Evolutionary conservation across 2,113 vertebrate species (phyloP).

Genomic region (Nerophis ophidion): DNA sequence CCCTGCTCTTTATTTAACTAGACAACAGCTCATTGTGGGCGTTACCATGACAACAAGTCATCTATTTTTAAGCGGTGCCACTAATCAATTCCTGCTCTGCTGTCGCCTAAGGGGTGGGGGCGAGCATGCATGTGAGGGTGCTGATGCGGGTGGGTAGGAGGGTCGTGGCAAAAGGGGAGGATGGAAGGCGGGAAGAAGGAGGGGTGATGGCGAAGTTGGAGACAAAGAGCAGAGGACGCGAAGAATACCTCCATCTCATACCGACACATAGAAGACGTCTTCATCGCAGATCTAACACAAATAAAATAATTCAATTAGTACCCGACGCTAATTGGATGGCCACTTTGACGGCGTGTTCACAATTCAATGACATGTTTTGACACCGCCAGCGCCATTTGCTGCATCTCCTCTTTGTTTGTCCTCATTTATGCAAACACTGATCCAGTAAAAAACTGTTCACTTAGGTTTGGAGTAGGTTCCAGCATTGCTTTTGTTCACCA

Average conservation of each 20-base stretch:
- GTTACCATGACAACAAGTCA: slow-evolving; percentile 75
- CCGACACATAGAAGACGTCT: slow-evolving; percentile 17
- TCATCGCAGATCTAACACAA: slow-evolving; percentile 4
- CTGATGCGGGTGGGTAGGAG: slow-evolving; percentile 20
- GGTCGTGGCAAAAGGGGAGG: slow-evolving; percentile 27
- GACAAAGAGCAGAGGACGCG: slow-evolving; percentile 49
- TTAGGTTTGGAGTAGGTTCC: too few species aligned
- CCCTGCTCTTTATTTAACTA: slow-evolving; percentile 72
- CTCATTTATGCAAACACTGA: not conserved
- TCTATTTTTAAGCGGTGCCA: slow-evolving; percentile 78
- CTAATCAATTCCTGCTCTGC: slow-evolving; percentile 79
- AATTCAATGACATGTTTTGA: not conserved
- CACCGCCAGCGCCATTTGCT: not conserved
- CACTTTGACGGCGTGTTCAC: not conserved
- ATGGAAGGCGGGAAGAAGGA: slow-evolving; percentile 22
- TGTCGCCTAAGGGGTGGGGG: slow-evolving; percentile 68
- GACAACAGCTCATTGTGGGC: slow-evolving; percentile 77
- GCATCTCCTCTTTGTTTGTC: slow-evolving; percentile 4
- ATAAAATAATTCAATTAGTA: not conserved
- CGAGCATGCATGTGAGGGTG: slow-evolving; percentile 15
- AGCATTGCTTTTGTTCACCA: too few species aligned
- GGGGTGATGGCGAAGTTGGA: slow-evolving; percentile 37
- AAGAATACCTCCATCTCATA: slow-evolving; percentile 25
- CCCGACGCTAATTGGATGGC: not conserved
- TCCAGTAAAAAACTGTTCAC: not conserved